Evolutionary conservation across 2,888 invertebrate species (phyloP).

Genomic region (Pyrochroa serraticornis): DNA sequence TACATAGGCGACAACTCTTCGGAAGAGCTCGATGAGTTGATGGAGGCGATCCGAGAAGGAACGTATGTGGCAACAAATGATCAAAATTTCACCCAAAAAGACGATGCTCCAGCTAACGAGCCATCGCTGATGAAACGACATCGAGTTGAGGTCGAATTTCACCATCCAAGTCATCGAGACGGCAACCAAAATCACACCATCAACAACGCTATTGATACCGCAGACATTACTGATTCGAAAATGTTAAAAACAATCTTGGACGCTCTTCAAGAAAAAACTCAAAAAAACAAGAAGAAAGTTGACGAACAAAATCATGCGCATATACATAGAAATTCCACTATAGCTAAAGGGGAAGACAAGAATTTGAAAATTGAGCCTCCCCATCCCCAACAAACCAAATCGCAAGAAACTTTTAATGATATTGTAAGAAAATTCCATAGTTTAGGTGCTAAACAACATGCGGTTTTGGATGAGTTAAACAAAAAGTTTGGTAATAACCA

Average conservation of each 20-base stretch:
- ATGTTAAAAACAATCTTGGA: constrained; percentile 49
- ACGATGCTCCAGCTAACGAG: constrained; percentile 64
- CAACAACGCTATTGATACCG: constrained; percentile 33
- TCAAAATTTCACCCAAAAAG: constrained; percentile 51
- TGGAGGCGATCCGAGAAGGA: constrained; percentile 51
- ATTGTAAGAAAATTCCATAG: constrained; percentile 64
- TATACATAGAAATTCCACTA: constrained; percentile 61
- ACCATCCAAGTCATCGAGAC: constrained; percentile 59
- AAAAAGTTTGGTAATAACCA: constrained; percentile 47
- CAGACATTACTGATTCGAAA: constrained; percentile 52
- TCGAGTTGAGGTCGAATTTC: constrained; percentile 67
- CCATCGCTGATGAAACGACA: constrained; percentile 70
- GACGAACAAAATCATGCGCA: constrained; percentile 50
- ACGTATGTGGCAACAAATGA: constrained; percentile 32
- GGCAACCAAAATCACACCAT: constrained; percentile 39
- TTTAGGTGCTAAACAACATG: constrained; percentile 64
- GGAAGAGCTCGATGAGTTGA: constrained; percentile 71
- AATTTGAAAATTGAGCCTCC: constrained; percentile 47
- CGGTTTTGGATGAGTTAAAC: constrained; percentile 64
- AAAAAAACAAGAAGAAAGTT: constrained; percentile 51
- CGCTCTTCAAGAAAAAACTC: constrained; percentile 40
- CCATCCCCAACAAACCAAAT: constrained; percentile 49
- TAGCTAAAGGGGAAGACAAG: constrained; percentile 56
- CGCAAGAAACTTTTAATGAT: constrained; percentile 66
- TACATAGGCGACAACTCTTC: constrained; percentile 83